phyloP scores from a whole-genome alignment of 2,888 invertebrate species.

The Ellobium chinense region DNA sequence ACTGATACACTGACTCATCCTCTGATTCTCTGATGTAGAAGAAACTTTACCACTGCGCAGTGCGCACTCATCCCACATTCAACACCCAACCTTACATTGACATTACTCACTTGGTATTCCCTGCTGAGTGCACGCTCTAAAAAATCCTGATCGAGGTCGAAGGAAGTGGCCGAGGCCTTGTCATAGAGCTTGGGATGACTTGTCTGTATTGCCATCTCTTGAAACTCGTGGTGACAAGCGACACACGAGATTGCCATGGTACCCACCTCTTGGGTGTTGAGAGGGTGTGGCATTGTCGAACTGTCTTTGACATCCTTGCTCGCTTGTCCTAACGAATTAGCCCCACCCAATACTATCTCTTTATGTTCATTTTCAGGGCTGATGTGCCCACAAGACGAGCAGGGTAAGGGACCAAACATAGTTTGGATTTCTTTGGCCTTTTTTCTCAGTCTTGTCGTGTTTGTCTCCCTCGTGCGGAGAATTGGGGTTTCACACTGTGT shows the following conservation, averaged over 20 bases:
- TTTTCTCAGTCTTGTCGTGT: constrained; percentile 18
- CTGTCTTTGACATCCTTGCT: constrained; percentile 49
- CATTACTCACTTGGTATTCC: constrained; percentile 38
- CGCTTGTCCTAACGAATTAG: background rate
- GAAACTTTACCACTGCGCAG: too few relatives aligned
- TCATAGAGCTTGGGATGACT: constrained; percentile 56
- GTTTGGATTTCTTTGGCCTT: constrained; percentile 45
- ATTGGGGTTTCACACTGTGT: constrained; percentile 29
- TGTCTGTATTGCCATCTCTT: constrained; percentile 62
- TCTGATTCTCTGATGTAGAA: too few relatives aligned
- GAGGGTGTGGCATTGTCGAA: constrained; percentile 55
- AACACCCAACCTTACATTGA: background rate
- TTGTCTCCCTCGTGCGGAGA: constrained; percentile 28
- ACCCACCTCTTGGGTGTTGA: constrained; percentile 56
- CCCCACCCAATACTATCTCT: background rate
- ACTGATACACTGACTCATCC: too few relatives aligned
- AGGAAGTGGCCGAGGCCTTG: constrained; percentile 63
- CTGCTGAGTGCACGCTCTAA: constrained; percentile 46
- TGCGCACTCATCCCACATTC: too few relatives aligned
- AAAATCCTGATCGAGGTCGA: constrained; percentile 57
- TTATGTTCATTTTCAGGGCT: background rate
- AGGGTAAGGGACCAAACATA: constrained; percentile 27
- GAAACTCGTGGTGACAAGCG: constrained; percentile 26
- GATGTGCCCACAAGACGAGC: constrained; percentile 46
- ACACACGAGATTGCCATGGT: constrained; percentile 65